Evolutionary conservation across 2,888 invertebrate species (phyloP).

Genomic region (Notocelia uddmanniana): DNA sequence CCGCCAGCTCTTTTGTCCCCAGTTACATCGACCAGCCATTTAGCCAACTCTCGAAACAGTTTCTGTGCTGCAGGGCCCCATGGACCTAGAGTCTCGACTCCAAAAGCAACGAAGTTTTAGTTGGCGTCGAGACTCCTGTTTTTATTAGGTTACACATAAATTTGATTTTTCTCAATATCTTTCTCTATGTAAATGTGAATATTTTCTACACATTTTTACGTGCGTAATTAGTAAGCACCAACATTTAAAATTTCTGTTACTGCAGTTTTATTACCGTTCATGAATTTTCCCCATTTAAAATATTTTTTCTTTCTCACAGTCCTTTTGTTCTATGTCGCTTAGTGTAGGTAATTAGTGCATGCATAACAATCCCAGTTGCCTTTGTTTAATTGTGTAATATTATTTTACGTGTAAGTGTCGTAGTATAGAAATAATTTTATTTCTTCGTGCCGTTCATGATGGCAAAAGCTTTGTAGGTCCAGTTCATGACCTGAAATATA

Average conservation of each 20-base stretch:
- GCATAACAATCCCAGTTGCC: neutral
- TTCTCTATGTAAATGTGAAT: neutral
- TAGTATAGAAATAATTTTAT: conserved; percentile 40
- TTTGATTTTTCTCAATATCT: neutral
- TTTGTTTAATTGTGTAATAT: neutral
- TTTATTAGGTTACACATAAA: no score
- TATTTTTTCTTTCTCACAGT: neutral
- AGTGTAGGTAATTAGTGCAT: neutral
- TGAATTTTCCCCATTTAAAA: neutral
- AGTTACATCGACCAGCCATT: no score
- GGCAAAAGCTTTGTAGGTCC: conserved; percentile 73
- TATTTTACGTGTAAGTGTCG: neutral
- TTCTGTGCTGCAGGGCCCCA: no score
- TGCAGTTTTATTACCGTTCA: neutral
- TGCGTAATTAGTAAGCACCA: conserved; percentile 6
- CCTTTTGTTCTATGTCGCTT: neutral
- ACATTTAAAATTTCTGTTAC: conserved; percentile 4
- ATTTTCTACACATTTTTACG: neutral
- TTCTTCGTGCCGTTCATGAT: conserved; percentile 71
- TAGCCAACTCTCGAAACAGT: no score
- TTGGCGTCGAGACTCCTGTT: no score
- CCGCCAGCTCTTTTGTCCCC: no score
- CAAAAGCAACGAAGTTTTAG: no score
- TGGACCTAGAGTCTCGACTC: no score
- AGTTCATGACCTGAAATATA: conserved; percentile 62